phyloP scores from a whole-genome alignment of 2,797 vertebrate species.

The Cichlasoma orientale region DNA sequence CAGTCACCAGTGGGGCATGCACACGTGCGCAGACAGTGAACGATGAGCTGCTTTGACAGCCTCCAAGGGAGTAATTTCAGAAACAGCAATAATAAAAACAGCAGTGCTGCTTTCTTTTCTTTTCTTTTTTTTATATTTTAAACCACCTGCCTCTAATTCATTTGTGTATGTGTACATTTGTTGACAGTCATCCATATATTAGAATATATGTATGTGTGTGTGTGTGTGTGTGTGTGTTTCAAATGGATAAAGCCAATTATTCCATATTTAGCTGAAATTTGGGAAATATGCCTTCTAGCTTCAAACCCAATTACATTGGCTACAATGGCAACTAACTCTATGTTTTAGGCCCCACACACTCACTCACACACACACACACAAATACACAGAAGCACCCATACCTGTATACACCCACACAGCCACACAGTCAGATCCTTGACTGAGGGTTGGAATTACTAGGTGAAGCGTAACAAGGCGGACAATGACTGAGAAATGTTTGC shows the following conservation, averaged over 20 bases:
- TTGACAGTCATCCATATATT: neutral
- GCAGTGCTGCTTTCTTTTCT: conserved; percentile 58
- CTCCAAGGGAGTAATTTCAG: conserved; percentile 67
- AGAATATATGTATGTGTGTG: neutral
- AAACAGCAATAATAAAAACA: conserved; percentile 73
- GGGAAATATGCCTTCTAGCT: conserved; percentile 54
- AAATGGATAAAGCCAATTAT: conserved; percentile 52
- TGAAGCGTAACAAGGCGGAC: conserved; percentile 67
- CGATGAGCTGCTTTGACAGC: conserved; percentile 64
- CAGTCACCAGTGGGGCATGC: conserved; percentile 71
- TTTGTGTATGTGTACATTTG: conserved; percentile 9
- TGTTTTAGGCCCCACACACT: conserved; percentile 7
- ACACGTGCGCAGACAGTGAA: conserved; percentile 35
- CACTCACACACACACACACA: conserved; percentile 15
- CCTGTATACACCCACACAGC: conserved; percentile 5
- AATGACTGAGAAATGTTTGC: conserved; percentile 62
- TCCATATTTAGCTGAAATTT: conserved; percentile 64
- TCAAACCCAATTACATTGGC: conserved; percentile 49
- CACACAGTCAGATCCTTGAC: conserved; percentile 49
- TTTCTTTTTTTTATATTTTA: conserved; percentile 65
- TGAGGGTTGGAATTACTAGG: conserved; percentile 64
- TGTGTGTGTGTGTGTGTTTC: conserved; percentile 13
- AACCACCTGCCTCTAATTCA: conserved; percentile 32
- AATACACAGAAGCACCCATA: conserved; percentile 21
- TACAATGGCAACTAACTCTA: conserved; percentile 35